These are phyloP conservation scores for Chrysolina americana DNA, from an alignment of 2,888 invertebrate species.

Conservation along the genomic window DNA sequence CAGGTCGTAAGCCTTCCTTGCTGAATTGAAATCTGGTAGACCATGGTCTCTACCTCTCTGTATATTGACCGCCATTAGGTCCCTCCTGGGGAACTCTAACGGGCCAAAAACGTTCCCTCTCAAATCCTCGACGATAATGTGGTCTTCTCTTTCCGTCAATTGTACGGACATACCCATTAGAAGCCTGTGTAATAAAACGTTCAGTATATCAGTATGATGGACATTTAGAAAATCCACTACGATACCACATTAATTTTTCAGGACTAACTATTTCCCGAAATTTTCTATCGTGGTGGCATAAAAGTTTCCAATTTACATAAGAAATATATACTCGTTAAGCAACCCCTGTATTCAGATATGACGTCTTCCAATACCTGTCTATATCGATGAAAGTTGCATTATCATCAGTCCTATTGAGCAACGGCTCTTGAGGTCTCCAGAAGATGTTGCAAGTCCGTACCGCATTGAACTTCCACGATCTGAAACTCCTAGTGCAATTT, in stretches of 20 bases:
- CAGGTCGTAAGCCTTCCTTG: conserved; percentile 69
- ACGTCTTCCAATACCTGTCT: conserved; percentile 59
- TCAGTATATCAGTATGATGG: too few species aligned
- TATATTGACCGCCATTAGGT: conserved; percentile 75
- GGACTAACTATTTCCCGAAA: too few species aligned
- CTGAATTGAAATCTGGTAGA: conserved; percentile 75
- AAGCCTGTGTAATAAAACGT: conserved; percentile 56
- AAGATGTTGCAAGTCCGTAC: conserved; percentile 73
- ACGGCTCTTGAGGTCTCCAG: conserved; percentile 71
- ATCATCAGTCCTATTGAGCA: conserved; percentile 56
- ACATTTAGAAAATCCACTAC: too few species aligned
- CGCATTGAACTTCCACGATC: conserved; percentile 58
- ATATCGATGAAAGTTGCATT: conserved; percentile 66
- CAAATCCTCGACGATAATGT: conserved; percentile 73
- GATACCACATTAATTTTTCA: too few species aligned
- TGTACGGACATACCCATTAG: conserved; percentile 74
- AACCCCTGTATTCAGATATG: too few species aligned
- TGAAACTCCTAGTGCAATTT: conserved; percentile 62
- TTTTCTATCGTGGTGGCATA: too few species aligned
- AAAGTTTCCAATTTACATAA: too few species aligned
- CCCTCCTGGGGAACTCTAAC: conserved; percentile 73
- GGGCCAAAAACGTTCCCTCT: conserved; percentile 74
- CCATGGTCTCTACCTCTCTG: conserved; percentile 74
- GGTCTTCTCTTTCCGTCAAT: conserved; percentile 73
- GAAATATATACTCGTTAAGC: too few species aligned